phyloP scores from a whole-genome alignment of 2,797 vertebrate species.

The Bovichtus diacanthus region DNA sequence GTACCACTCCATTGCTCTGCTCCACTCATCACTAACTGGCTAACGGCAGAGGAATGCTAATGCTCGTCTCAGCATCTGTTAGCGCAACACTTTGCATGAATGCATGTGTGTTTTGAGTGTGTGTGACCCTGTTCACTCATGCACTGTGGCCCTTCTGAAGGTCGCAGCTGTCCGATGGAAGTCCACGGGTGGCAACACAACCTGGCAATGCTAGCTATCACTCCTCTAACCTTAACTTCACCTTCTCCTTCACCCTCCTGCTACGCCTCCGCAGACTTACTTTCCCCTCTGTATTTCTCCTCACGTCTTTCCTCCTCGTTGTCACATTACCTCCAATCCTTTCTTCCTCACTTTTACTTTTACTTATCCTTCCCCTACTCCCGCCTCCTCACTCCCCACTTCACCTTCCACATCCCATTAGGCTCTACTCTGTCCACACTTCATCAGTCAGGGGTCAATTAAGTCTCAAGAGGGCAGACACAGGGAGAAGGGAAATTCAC shows the following conservation, averaged over 20 bases:
- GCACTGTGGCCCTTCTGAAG: slow-evolving; percentile 61
- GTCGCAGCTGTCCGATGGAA: slow-evolving; percentile 68
- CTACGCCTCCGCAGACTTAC: not conserved
- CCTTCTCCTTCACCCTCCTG: slow-evolving; percentile 51
- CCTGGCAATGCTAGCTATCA: slow-evolving; percentile 65
- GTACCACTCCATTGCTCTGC: slow-evolving; percentile 37
- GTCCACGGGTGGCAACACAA: slow-evolving; percentile 65
- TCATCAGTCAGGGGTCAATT: slow-evolving; percentile 65
- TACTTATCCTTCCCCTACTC: not conserved
- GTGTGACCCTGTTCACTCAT: slow-evolving; percentile 31
- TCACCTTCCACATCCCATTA: slow-evolving; percentile 50
- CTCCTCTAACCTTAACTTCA: slow-evolving; percentile 62
- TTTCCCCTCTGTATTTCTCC: slow-evolving; percentile 29
- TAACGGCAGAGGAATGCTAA: slow-evolving; percentile 66
- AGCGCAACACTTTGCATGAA: not conserved
- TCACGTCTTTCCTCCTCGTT: slow-evolving; percentile 42
- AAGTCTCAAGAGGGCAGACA: slow-evolving; percentile 48
- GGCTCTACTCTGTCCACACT: slow-evolving; percentile 50
- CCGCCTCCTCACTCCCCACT: not conserved
- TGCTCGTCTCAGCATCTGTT: slow-evolving; percentile 54
- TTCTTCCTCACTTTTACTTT: not conserved
- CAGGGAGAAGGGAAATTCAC: slow-evolving; percentile 39
- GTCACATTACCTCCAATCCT: too few relatives aligned
- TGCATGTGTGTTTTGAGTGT: slow-evolving; percentile 9
- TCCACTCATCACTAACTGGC: slow-evolving; percentile 55